phyloP scores from a whole-genome alignment of 23 tunicate species.

The Diplosoma virens region DNA sequence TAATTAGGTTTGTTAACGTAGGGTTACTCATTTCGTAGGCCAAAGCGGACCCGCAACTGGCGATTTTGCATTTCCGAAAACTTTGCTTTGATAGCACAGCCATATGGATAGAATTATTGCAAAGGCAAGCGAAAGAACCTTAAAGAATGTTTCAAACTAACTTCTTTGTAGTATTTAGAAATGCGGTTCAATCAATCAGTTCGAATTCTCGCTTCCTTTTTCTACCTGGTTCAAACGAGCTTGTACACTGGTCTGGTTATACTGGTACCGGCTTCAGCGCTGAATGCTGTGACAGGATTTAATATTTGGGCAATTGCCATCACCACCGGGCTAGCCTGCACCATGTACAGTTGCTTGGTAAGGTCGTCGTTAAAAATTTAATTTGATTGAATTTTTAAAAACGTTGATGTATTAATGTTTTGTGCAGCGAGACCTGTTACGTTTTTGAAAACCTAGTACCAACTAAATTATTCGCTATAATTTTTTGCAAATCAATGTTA shows the following conservation, averaged over 20 bases:
- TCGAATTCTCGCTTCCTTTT: conserved; percentile 37
- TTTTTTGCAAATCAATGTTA: too few relatives aligned
- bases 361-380: too few relatives aligned
- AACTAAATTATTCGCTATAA: not conserved
- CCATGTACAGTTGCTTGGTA: conserved; percentile 59
- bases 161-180: conserved; percentile 62
- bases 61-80: too few relatives aligned
- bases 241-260: conserved; percentile 67
- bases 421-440: not conserved
- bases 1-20: too few relatives aligned
- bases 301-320: conserved; percentile 53
- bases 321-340: conserved; percentile 59
- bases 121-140: too few relatives aligned
- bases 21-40: too few relatives aligned
- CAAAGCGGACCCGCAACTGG: too few relatives aligned
- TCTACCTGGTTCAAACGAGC: conserved; percentile 59
- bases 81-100: too few relatives aligned
- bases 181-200: conserved; percentile 49
- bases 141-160: not conserved
- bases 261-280: conserved; percentile 63
- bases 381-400: too few relatives aligned
- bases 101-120: too few relatives aligned
- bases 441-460: not conserved
- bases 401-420: not conserved
- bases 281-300: conserved; percentile 58